Evolutionary conservation across 1,140 invertebrate genomes (phyloP).

Genomic region (Bactericera cockerelli): DNA sequence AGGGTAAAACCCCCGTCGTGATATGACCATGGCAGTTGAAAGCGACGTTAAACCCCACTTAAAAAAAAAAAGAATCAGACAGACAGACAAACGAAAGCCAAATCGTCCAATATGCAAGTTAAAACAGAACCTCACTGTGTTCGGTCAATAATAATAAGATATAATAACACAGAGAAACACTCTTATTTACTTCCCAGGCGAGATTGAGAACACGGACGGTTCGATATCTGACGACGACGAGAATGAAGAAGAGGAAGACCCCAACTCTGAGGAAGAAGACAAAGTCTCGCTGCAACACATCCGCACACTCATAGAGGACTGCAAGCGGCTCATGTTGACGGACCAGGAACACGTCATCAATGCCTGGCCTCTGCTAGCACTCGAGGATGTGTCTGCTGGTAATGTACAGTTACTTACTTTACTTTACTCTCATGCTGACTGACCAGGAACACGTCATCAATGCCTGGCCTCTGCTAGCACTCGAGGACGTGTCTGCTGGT

Average conservation of each 20-base stretch:
- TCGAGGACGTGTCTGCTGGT: too few species aligned
- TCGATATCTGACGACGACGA: conserved; percentile 6
- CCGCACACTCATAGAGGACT: conserved; percentile 84
- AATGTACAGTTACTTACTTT: too few species aligned
- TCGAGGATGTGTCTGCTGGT: too few species aligned
- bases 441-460: conserved; percentile 75
- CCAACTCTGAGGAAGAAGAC: conserved; percentile 33
- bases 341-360: conserved; percentile 75
- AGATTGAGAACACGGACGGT: conserved; percentile 6
- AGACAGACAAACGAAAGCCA: too few species aligned
- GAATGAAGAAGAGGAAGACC: conserved; percentile 28
- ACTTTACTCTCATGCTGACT: conserved; percentile 69
- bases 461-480: conserved; percentile 82
- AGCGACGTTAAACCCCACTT: too few species aligned
- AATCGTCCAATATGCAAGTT: too few species aligned
- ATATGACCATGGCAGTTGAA: too few species aligned
- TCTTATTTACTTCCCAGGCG: background rate
- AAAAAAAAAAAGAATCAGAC: too few species aligned
- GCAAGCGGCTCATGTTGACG: conserved; percentile 76
- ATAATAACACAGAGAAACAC: too few species aligned
- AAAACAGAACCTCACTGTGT: too few species aligned
- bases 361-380: conserved; percentile 82
- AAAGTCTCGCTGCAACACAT: conserved; percentile 60
- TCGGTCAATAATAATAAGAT: too few species aligned
- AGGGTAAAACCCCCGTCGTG: too few species aligned